Evolutionary conservation across 92 coral and sea anemone genomes (phyloP), one percentile per base, ranked within the genome.

Genomic region (Virgularia gustaviana): DNA sequence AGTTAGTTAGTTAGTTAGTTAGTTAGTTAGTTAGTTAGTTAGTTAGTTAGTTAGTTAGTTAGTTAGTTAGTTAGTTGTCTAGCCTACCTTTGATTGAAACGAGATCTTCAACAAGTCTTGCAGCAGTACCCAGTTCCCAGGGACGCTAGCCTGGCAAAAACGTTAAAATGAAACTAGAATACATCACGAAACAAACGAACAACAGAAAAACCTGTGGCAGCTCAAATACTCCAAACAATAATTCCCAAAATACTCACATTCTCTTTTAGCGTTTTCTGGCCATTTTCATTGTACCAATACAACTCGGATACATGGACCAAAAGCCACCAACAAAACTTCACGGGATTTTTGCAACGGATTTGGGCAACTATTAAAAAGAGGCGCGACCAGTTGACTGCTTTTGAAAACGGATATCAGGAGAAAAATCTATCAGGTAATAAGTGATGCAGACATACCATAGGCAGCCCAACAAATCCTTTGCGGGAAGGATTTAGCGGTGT

Each of bases 51-150:
- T n/a, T n/a, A n/a, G n/a, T n/a, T n/a, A n/a, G n/a, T n/a, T n/a
- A n/a, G n/a, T n/a, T n/a, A n/a, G n/a, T n/a, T n/a, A n/a, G n/a
- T n/a, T n/a, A n/a, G n/a, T n/a, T n/a, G n/a, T n/a, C n/a, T n/a
- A 66, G 51, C 75, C 0, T 28, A 68, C 75, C 47, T 49, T 68
- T 0, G 75, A 1, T 33, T 49, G 61, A 34, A 86, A 73, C 7
- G 96, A 86, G 0, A 85, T 75, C 42, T 85, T 84, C 19, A 91
- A 72, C 33, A 91, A 60, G 55, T 86, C 97, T 43, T 79, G 87
- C 10, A 81, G 77, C 24, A 86, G 85, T n/a, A 89, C 85, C 97
- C 97, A 89, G 64, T 91, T 91, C 9, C 97, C 97, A 20, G 96
- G 84, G 60, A 83, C 91, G 72, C 89, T 78, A 1, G 86, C 88